phyloP scores from a whole-genome alignment of 2,113 vertebrate genomes.

The Pandion haliaetus region DNA sequence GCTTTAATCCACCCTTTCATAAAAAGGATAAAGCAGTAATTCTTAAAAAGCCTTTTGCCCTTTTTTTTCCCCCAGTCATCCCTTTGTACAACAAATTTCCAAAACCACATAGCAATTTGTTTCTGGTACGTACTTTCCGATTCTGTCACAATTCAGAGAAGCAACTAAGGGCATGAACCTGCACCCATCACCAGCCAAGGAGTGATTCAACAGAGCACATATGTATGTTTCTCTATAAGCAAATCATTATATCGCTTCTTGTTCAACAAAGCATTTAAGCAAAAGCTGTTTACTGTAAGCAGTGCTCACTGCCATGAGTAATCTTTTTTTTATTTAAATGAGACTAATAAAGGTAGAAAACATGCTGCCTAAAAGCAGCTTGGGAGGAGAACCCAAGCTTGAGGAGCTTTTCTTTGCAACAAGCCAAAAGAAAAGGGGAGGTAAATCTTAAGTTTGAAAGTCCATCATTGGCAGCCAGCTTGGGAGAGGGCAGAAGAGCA shows the following conservation, averaged over 20 bases:
- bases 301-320: background rate
- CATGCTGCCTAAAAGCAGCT: background rate
- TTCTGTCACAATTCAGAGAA: background rate
- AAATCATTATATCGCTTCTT: background rate
- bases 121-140: background rate
- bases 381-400: background rate
- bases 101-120: background rate
- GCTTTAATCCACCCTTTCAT: background rate
- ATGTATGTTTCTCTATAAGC: background rate
- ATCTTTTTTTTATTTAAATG: background rate
- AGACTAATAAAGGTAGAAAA: background rate
- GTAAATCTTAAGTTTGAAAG: background rate
- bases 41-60: background rate
- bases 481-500: background rate
- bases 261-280: constrained; percentile 17
- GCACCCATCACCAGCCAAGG: background rate
- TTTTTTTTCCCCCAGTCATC: background rate
- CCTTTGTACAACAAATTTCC: background rate
- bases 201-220: background rate
- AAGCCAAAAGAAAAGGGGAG: background rate
- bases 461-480: background rate
- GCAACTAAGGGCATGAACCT: background rate
- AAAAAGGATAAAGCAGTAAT: background rate
- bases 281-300: constrained; percentile 9
- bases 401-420: background rate